These are phyloP conservation scores for Psittacula cyanocephala DNA, from an alignment of 2,113 vertebrate species.

Conservation along the genomic window DNA sequence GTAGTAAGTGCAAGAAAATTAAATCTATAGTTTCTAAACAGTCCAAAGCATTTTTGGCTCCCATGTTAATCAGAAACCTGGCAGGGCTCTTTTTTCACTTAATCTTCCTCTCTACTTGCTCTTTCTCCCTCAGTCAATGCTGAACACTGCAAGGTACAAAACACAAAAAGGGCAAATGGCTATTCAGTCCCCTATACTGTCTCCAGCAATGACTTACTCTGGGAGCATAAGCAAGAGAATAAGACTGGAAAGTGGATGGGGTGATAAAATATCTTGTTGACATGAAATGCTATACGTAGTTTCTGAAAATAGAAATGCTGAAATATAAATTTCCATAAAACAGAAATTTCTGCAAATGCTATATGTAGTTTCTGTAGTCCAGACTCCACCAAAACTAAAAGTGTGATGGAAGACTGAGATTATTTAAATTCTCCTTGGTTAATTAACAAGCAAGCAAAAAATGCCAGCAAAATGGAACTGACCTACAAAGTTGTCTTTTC, in stretches of 20 bases:
- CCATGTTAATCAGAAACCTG: background rate
- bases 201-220: background rate
- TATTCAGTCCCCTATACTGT: rapidly evolving
- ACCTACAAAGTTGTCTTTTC: background rate
- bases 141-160: background rate
- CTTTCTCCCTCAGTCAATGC: background rate
- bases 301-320: background rate
- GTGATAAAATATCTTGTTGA: background rate
- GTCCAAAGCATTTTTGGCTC: background rate
- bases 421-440: background rate
- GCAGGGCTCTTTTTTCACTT: background rate
- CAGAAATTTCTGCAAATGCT: background rate
- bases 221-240: background rate
- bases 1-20: background rate
- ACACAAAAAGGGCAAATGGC: background rate
- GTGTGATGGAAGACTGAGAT: background rate
- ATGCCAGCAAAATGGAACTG: background rate
- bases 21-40: background rate
- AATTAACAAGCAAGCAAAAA: background rate
- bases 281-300: background rate
- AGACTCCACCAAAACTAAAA: background rate
- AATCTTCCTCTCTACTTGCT: background rate
- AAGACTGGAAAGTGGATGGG: background rate
- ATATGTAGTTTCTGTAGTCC: background rate
- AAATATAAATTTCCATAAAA: too few species aligned